Evolutionary conservation across 2,113 vertebrate genomes (phyloP).

Genomic region (Cygnus atratus): DNA sequence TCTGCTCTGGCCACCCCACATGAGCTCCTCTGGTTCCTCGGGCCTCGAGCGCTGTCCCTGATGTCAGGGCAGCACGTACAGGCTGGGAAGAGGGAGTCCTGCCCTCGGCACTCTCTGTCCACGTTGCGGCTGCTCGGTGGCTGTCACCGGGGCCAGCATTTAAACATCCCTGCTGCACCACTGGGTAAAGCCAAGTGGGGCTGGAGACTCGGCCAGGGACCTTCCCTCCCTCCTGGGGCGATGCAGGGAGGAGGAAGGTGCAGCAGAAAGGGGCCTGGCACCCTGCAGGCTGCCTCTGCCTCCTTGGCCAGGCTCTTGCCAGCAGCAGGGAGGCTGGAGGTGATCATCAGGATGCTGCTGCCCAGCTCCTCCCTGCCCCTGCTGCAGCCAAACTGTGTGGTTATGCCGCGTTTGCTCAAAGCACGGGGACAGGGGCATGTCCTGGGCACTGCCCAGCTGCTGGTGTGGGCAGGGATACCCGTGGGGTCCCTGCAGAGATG

Average conservation of each 20-base stretch:
- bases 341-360: background rate
- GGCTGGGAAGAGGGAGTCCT: background rate
- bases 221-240: background rate
- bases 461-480: background rate
- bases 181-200: background rate
- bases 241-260: background rate
- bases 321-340: background rate
- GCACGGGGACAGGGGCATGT: rapidly evolving
- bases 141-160: background rate
- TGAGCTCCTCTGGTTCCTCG: background rate
- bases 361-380: background rate
- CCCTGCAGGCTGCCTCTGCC: background rate
- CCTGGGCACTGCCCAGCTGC: background rate
- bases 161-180: background rate
- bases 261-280: background rate
- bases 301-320: background rate
- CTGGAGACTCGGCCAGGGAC: background rate
- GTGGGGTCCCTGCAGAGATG: background rate
- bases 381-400: rapidly evolving
- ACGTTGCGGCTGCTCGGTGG: background rate
- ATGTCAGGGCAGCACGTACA: rapidly evolving
- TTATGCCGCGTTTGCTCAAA: background rate
- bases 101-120: background rate
- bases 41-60: background rate
- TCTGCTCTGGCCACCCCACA: background rate